Conservation (phyloP, 2,113 vertebrate genomes). For the Catharus fuscescens region DNA sequence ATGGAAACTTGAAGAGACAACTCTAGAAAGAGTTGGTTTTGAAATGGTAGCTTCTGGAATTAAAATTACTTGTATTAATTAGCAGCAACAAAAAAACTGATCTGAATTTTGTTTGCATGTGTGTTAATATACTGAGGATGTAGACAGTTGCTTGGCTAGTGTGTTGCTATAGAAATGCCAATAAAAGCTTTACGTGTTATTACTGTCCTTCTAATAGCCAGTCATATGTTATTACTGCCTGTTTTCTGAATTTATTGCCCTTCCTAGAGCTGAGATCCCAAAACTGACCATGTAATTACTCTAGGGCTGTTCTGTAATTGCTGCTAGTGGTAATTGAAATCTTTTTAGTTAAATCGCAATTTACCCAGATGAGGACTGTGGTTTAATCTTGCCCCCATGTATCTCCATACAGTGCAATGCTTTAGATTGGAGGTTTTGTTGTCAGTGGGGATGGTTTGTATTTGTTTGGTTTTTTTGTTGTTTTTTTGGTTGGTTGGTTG, state of each 20-base stretch:
- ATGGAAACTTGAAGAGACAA: not conserved
- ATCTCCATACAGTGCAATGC: not conserved
- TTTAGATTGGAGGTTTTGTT: not conserved
- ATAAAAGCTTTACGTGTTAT: not conserved
- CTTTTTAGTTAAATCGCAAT: not conserved
- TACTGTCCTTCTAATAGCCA: not conserved
- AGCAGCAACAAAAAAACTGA: not conserved
- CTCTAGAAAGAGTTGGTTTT: not conserved
- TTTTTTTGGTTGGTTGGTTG: no score
- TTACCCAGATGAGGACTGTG: not conserved
- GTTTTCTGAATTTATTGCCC: not conserved
- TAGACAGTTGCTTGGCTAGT: not conserved
- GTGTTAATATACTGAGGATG: not conserved
- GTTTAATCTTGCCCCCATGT: not conserved
- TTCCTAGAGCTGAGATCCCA: not conserved
- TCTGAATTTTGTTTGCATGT: not conserved
- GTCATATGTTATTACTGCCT: not conserved
- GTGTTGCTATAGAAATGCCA: not conserved
- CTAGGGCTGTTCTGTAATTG: not conserved
- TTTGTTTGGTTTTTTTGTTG: not conserved
- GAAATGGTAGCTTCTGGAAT: not conserved
- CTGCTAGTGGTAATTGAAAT: not conserved
- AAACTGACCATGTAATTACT: not conserved
- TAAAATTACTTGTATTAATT: not conserved
- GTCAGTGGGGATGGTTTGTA: not conserved